Conservation (phyloP, 2,888 invertebrate genomes). For the Ormyrus thymus region DNA sequence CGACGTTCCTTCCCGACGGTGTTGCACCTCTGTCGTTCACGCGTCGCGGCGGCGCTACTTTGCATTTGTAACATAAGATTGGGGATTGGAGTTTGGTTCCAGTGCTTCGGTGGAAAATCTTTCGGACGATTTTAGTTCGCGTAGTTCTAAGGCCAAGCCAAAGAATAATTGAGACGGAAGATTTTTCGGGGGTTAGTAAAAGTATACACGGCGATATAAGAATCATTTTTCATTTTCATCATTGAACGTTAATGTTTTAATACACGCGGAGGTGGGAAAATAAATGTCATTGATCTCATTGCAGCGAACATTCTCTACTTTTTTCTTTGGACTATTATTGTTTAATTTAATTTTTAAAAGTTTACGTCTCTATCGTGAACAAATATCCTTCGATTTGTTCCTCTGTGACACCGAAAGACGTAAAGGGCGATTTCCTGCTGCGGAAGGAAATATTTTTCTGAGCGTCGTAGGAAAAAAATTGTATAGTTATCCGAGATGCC, state of each 20-base stretch:
- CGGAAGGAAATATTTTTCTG: conserved; percentile 24
- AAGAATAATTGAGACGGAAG: conserved; percentile 29
- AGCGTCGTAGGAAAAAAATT: background rate
- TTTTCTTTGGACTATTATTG: background rate
- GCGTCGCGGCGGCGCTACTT: background rate
- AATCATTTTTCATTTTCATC: conserved; percentile 5
- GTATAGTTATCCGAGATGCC: background rate
- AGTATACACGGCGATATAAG: conserved; percentile 11
- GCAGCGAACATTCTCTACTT: too few relatives aligned
- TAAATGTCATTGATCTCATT: conserved; percentile 14
- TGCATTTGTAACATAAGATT: background rate
- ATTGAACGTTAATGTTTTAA: background rate
- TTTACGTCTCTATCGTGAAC: background rate
- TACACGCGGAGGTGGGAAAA: background rate
- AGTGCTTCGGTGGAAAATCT: background rate
- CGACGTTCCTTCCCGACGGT: too few relatives aligned
- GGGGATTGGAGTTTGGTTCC: background rate
- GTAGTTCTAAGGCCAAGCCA: conserved; percentile 41
- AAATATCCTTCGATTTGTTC: background rate
- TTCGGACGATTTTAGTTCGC: conserved; percentile 3
- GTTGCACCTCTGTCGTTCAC: background rate
- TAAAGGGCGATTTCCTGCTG: too few relatives aligned
- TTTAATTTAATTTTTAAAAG: background rate
- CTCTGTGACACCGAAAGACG: too few relatives aligned
- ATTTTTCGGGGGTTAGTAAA: conserved; percentile 12